Evolutionary conservation across 2,797 vertebrate species (phyloP).

Genomic region (Pseudopleuronectes americanus): DNA sequence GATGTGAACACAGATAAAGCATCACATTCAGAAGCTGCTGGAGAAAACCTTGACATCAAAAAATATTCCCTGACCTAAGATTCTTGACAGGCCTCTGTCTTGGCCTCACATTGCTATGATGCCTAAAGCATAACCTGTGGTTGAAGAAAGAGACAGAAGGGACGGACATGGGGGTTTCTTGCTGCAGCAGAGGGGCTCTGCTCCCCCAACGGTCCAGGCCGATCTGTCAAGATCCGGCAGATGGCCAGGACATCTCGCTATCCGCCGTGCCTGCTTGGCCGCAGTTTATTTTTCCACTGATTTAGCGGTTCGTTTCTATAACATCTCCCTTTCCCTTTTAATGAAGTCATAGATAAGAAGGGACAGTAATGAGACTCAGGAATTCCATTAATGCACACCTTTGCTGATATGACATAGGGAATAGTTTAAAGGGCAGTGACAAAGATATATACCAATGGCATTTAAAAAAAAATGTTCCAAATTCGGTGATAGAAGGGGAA

Average conservation of each 20-base stretch:
- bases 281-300: slow-evolving; percentile 78
- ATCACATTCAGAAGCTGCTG: not conserved
- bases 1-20: slow-evolving; percentile 7
- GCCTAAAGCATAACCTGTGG: slow-evolving; percentile 54
- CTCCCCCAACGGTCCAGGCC: slow-evolving; percentile 52
- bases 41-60: slow-evolving; percentile 18
- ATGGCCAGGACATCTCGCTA: slow-evolving; percentile 64
- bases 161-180: slow-evolving; percentile 32
- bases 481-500: not conserved
- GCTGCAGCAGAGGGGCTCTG: slow-evolving; percentile 41
- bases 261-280: slow-evolving; percentile 52
- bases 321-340: slow-evolving; percentile 53
- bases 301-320: slow-evolving; percentile 74
- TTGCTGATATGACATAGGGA: slow-evolving; percentile 41
- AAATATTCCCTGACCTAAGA: slow-evolving; percentile 1
- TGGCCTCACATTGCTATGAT: slow-evolving; percentile 27
- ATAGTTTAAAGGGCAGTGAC: slow-evolving; percentile 44
- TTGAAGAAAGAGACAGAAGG: slow-evolving; percentile 63
- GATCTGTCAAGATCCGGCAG: slow-evolving; percentile 72
- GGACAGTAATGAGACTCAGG: slow-evolving; percentile 29
- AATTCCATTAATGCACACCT: slow-evolving; percentile 10
- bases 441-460: slow-evolving; percentile 6
- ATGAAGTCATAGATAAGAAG: slow-evolving; percentile 57
- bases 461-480: slow-evolving; percentile 3
- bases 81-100: slow-evolving; percentile 29